These are phyloP conservation scores for Mongoloraphidia duomilia DNA, from an alignment of 2,888 invertebrate species.

Conservation along the genomic window DNA sequence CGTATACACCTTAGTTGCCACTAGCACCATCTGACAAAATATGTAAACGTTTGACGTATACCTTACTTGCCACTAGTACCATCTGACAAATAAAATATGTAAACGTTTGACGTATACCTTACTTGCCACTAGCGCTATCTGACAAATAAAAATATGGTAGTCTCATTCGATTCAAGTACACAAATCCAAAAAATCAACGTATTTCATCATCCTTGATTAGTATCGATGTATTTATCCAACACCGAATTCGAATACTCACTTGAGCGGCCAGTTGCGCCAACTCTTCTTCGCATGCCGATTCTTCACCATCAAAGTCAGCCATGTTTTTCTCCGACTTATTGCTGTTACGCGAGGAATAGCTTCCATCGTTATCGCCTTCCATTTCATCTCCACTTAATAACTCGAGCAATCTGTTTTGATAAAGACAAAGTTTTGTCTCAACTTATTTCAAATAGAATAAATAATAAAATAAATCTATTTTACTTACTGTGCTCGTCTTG, in stretches of 20 bases:
- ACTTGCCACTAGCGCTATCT: too few species aligned
- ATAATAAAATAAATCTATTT: constrained; percentile 10
- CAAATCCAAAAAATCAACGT: too few species aligned
- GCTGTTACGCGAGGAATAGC: constrained; percentile 84
- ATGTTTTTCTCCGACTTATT: constrained; percentile 89
- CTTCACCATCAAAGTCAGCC: constrained; percentile 86
- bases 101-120: too few species aligned
- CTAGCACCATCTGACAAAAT: too few species aligned
- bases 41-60: too few species aligned
- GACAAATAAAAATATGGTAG: too few species aligned
- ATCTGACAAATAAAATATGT: too few species aligned
- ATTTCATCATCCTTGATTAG: too few species aligned
- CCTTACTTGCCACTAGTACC: too few species aligned
- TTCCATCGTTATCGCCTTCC: constrained; percentile 46
- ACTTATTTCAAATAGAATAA: constrained; percentile 4
- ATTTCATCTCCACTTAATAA: constrained; percentile 47
- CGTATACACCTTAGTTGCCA: too few species aligned
- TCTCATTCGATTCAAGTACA: too few species aligned
- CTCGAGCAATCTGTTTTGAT: constrained; percentile 39
- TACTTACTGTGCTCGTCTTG: constrained; percentile 18
- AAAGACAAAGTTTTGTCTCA: not conserved
- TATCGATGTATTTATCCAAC: too few species aligned
- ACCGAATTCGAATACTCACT: constrained; percentile 23
- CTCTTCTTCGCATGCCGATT: constrained; percentile 78
- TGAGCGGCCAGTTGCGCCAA: constrained; percentile 60